Evolutionary conservation across 2,888 invertebrate genomes (phyloP).

Genomic region (Oscheius onirici): DNA sequence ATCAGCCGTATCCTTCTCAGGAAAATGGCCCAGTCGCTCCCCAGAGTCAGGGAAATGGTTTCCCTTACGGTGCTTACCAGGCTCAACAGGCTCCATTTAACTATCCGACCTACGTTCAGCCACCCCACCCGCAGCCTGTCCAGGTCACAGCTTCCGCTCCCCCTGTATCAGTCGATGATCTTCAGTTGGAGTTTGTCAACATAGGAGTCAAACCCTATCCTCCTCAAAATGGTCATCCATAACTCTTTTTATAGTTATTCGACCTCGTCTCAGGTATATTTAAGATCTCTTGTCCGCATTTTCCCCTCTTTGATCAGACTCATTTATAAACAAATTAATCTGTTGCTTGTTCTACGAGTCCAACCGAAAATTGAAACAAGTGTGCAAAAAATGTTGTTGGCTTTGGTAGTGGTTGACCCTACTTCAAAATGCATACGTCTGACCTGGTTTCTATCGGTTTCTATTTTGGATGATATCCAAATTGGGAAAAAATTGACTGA

Average conservation of each 20-base stretch:
- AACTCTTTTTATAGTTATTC: background rate
- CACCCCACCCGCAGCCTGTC: background rate
- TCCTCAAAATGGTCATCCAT: background rate
- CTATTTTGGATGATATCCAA: no score
- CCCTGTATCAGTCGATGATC: conserved; percentile 9
- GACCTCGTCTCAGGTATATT: background rate
- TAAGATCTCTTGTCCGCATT: background rate
- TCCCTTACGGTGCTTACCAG: no score
- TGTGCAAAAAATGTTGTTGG: no score
- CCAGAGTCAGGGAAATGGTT: no score
- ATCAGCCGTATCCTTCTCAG: conserved; percentile 18
- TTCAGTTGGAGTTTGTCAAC: conserved; percentile 6
- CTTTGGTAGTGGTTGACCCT: no score
- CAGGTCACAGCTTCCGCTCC: conserved; percentile 18
- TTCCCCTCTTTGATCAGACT: no score
- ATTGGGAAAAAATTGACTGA: no score
- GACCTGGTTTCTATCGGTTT: no score
- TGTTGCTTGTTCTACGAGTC: no score
- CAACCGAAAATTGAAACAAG: no score
- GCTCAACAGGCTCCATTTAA: background rate
- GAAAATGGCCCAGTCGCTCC: background rate
- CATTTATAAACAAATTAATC: no score
- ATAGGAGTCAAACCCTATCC: background rate
- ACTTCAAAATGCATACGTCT: no score
- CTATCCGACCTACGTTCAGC: background rate